Base-by-base conservation (phyloP, 2,888 invertebrate species). In the Scaptomyza parva region DNA sequence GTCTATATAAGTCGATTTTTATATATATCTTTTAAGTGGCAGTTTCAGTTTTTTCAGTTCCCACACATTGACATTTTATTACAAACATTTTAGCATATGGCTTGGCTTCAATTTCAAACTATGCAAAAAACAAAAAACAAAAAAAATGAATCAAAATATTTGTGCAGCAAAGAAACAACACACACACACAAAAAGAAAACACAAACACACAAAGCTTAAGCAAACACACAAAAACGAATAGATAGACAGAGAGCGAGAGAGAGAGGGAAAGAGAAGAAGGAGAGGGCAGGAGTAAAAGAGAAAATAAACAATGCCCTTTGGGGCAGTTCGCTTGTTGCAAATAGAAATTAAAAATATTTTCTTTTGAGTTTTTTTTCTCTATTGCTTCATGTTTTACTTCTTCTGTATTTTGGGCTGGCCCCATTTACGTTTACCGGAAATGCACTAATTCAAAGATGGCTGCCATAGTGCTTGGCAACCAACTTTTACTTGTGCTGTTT, bases 391-490 rank as follows among this genome's bases (percentile, higher is more conserved):
- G n/a, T n/a, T n/a, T n/a, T n/a, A n/a, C n/a, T n/a, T n/a, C n/a
- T n/a, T n/a, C n/a, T n/a, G n/a, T n/a, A n/a, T n/a, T n/a, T n/a
- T n/a, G n/a, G 35, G 5, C 39, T 40, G 66, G 22, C 44, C 47
- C 44, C 51, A n/a, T n/a, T 58, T 60, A 43, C 64, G 52, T 26
- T 52, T 48, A 69, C 75, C 86, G 88, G 88, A 88, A 85, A 87
- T 85, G 63, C 69, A 70, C 81, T 69, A 77, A 84, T 74, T 80
- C 87, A 77, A 84, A 77, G 81, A 71, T 78, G 87, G 68, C 66
- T 62, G 67, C 54, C 61, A 53, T 66, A 48, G 44, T 53, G 51
- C 58, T 26, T 26, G 26, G 40, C 59, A 69, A 70, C 63, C 60
- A 88, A 80, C 70, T 84, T 84, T 70, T 70, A 80, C 78, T 86